Evolutionary conservation across 2,797 vertebrate genomes (phyloP).

Genomic region (Tympanoctomys barrerae): DNA sequence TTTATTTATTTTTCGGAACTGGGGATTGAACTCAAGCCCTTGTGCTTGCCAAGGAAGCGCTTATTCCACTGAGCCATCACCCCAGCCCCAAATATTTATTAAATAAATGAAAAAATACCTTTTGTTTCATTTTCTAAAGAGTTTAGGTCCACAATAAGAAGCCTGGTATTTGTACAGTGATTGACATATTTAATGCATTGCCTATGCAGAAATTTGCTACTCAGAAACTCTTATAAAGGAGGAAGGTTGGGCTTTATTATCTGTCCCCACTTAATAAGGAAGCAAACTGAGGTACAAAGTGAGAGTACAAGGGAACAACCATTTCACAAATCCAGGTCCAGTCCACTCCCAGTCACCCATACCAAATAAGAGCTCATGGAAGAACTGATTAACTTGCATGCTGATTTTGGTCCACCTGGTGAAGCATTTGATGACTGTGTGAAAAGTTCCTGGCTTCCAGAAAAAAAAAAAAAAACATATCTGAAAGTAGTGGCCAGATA

Average conservation of each 20-base stretch:
- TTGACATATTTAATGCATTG: slow-evolving; percentile 1
- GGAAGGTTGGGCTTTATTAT: not conserved
- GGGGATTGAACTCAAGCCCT: too few species aligned
- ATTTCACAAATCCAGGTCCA: not conserved
- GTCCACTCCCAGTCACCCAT: not conserved
- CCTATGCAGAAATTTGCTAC: not conserved
- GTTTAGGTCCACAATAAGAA: not conserved
- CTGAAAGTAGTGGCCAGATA: slow-evolving; percentile 71
- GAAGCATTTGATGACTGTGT: slow-evolving; percentile 71
- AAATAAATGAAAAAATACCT: not conserved
- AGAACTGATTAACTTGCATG: slow-evolving; percentile 74
- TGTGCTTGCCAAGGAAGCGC: too few species aligned
- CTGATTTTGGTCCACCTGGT: slow-evolving; percentile 78
- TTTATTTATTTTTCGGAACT: too few species aligned
- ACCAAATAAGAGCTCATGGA: not conserved
- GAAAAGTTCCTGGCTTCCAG: slow-evolving; percentile 81
- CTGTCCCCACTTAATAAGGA: not conserved
- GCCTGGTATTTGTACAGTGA: not conserved
- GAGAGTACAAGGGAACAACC: not conserved
- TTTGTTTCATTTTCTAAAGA: not conserved
- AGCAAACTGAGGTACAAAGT: not conserved
- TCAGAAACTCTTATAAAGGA: not conserved
- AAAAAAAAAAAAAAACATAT: slow-evolving; percentile 71
- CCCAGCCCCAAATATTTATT: not conserved
- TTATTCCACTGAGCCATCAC: too few species aligned